Evolutionary conservation across 1,140 invertebrate genomes (phyloP).

Genomic region (Drosophila bocki): DNA sequence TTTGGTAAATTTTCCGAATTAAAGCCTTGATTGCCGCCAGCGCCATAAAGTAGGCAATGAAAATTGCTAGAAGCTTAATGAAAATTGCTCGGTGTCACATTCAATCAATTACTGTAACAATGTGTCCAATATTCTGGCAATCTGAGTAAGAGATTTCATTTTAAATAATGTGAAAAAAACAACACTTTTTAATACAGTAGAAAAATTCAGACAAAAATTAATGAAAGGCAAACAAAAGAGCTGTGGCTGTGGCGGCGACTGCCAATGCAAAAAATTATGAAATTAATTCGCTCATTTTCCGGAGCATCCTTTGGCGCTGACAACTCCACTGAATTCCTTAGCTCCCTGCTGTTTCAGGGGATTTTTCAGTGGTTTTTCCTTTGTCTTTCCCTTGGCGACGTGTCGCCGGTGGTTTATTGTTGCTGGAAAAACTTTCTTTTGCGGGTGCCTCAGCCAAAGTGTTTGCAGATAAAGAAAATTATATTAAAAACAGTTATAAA

Average conservation of each 20-base stretch:
- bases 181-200: neutral
- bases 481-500: too few relatives aligned
- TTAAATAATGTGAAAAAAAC: neutral
- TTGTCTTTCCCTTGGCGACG: conserved; percentile 28
- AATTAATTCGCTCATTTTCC: conserved; percentile 40
- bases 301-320: conserved; percentile 7
- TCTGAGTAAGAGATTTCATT: conserved; percentile 12
- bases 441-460: neutral
- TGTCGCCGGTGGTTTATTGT: conserved; percentile 45
- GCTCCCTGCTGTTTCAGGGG: conserved; percentile 18
- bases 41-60: conserved; percentile 56
- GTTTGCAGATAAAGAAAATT: conserved; percentile 8
- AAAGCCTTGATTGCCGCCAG: conserved; percentile 9
- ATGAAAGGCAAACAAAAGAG: conserved; percentile 43
- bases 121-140: conserved; percentile 8
- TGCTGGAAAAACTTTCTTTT: conserved; percentile 51
- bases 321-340: conserved; percentile 26
- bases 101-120: conserved; percentile 29
- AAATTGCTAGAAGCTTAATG: conserved; percentile 23
- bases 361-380: conserved; percentile 30
- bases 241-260: neutral
- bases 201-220: conserved; percentile 29
- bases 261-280: conserved; percentile 40
- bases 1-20: conserved; percentile 30
- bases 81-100: conserved; percentile 29